These are phyloP conservation scores for Patiria miniata DNA, from an alignment of 35 echinoderm and acorn worm genomes.

Conservation along the genomic window DNA sequence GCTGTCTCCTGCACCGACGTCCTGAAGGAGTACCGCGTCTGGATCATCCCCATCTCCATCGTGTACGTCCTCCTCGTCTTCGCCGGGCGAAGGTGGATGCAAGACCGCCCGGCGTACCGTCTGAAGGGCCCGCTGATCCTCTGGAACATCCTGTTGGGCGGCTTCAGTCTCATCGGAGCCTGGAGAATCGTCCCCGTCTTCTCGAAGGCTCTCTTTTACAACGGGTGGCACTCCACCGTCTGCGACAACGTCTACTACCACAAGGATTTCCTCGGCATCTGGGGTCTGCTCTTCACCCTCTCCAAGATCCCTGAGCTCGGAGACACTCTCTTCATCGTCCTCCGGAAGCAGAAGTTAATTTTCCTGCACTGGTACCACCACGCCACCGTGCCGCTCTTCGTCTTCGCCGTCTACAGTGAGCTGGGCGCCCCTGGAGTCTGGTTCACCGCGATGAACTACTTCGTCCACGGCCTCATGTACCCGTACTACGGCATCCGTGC, in stretches of 20 bases:
- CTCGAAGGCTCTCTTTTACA: constrained; percentile 8
- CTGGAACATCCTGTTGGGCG: constrained; percentile 80
- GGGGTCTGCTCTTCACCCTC: constrained; percentile 71
- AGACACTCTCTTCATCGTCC: constrained; percentile 84
- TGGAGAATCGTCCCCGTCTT: constrained; percentile 53
- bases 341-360: constrained; percentile 93
- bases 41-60: constrained; percentile 46
- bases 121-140: constrained; percentile 61
- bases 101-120: constrained; percentile 46
- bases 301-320: constrained; percentile 90
- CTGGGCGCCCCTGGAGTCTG: constrained; percentile 61
- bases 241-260: constrained; percentile 75
- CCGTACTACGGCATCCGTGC: constrained; percentile 80
- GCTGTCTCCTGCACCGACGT: constrained; percentile 56
- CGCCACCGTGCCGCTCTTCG: constrained; percentile 76
- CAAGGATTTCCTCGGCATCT: constrained; percentile 61
- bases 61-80: constrained; percentile 70
- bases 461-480: constrained; percentile 92
- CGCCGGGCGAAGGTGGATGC: constrained; percentile 59
- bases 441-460: constrained; percentile 88
- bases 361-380: constrained; percentile 98
- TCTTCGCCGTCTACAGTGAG: constrained; percentile 57
- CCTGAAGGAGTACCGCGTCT: too few relatives aligned
- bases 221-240: constrained; percentile 69
- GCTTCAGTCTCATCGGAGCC: constrained; percentile 74